phyloP scores from a whole-genome alignment of 53 echinoderm and acorn worm genomes.

The Astropecten irregularis region DNA sequence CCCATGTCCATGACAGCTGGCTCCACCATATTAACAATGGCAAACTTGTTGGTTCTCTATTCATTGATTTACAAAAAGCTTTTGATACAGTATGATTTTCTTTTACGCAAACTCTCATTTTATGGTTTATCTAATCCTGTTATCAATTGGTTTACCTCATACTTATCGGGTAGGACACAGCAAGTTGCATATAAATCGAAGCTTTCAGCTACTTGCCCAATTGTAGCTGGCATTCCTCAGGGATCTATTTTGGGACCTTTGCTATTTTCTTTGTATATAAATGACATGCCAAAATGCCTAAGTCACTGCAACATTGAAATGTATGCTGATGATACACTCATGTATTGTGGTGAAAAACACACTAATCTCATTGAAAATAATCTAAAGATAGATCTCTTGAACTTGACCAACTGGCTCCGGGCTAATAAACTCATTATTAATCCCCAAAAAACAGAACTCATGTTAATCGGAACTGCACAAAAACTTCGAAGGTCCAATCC shows the following conservation, averaged over 20 bases:
- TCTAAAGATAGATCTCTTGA: not conserved
- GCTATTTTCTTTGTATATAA: conserved; percentile 14
- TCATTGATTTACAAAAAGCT: conserved; percentile 17
- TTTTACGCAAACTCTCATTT: not conserved
- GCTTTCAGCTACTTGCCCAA: not conserved
- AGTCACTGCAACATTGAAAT: conserved; percentile 12
- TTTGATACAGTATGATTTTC: conserved; percentile 9
- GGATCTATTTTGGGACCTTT: not conserved
- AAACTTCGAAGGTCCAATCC: too few relatives aligned
- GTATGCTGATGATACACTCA: conserved; percentile 12
- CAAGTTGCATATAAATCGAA: conserved; percentile 10
- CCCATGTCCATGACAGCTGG: conserved; percentile 7
- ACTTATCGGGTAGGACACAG: conserved; percentile 6
- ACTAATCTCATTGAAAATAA: not conserved
- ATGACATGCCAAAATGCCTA: not conserved
- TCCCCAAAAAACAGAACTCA: too few relatives aligned
- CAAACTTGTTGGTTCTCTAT: not conserved
- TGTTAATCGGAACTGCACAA: too few relatives aligned
- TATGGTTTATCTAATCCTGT: not conserved
- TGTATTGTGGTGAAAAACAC: conserved; percentile 6
- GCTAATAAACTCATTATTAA: too few relatives aligned
- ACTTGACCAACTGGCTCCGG: not conserved
- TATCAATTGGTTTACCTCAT: not conserved
- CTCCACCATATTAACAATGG: conserved; percentile 16
- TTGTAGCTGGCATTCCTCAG: not conserved